Conservation (phyloP, 2,888 invertebrate species). For the Chironomus riparius region DNA sequence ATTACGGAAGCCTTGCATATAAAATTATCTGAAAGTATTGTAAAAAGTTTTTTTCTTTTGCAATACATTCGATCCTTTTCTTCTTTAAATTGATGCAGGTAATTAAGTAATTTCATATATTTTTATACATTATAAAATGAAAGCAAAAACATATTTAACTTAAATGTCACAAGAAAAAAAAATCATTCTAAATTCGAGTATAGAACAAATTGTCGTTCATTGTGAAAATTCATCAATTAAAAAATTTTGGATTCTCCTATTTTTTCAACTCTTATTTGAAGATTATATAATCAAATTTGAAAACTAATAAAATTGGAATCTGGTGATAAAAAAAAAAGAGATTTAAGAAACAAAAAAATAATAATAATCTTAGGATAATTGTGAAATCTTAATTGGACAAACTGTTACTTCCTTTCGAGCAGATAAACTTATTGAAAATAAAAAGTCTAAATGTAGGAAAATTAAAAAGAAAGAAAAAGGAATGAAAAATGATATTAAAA, state of each 20-base stretch:
- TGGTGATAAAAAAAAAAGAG: neutral
- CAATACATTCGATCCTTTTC: neutral
- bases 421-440: neutral
- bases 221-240: neutral
- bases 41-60: neutral
- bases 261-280: neutral
- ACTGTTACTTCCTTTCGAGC: no score
- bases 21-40: neutral
- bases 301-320: neutral
- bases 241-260: neutral
- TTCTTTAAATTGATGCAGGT: neutral
- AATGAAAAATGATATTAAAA: neutral
- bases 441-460: neutral
- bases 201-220: neutral
- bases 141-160: neutral
- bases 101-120: neutral
- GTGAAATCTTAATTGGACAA: no score
- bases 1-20: no score
- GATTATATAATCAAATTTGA: no score
- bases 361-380: neutral
- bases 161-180: neutral
- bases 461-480: neutral
- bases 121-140: neutral
- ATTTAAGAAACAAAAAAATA: neutral
- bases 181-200: neutral